A percentile compares a stretch with the other conserved stretches of the same genome.
Evolutionary conservation across 2,888 invertebrate species (phyloP).

Genomic region (Boloria euphrosyne): DNA sequence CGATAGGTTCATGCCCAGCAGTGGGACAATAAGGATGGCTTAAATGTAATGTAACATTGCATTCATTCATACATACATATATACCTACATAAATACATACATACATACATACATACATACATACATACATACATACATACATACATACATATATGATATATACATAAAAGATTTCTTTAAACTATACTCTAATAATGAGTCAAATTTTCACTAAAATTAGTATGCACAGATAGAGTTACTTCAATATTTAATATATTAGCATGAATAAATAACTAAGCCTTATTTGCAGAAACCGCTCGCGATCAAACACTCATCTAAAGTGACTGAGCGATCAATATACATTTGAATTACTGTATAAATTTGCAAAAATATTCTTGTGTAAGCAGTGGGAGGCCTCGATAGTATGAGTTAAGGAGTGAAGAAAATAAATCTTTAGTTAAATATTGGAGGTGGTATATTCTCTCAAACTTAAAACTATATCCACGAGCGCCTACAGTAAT

Average conservation of each 20-base stretch:
- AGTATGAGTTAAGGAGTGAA: constrained; percentile 37
- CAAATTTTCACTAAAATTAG: too few species aligned
- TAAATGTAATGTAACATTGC: too few species aligned
- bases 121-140: constrained; percentile 2
- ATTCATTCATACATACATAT: too few species aligned
- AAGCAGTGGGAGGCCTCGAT: constrained; percentile 54
- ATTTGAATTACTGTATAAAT: constrained; percentile 49
- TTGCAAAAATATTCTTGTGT: constrained; percentile 63
- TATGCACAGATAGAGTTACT: too few species aligned
- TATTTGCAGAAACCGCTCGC: constrained; percentile 14
- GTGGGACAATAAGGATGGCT: too few species aligned
- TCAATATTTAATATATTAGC: too few species aligned
- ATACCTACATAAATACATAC: too few species aligned
- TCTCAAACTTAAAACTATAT: not conserved
- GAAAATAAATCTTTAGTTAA: not conserved
- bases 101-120: too few species aligned
- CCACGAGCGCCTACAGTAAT: not conserved
- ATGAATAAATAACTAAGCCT: constrained; percentile 10
- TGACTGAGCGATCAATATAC: constrained; percentile 23
- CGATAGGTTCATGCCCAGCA: too few species aligned
- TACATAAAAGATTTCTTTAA: not conserved
- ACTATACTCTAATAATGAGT: not conserved
- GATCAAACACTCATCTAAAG: constrained; percentile 31
- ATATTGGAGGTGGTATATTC: constrained; percentile 40
- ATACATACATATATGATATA: not conserved